phyloP scores from a whole-genome alignment of 92 coral and sea anemone species.

The Porites rus region DNA sequence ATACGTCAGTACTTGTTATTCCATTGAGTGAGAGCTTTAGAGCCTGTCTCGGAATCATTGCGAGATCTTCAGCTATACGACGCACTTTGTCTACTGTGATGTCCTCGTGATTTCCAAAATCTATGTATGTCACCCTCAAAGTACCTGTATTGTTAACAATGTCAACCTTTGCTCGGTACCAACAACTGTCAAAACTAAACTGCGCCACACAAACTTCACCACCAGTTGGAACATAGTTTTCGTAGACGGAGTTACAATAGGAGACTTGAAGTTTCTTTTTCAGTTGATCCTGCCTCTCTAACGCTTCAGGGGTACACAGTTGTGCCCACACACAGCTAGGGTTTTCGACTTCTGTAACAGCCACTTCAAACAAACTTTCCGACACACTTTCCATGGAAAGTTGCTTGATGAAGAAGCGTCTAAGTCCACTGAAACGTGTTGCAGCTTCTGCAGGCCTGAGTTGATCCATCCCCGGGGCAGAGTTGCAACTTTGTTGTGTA shows the following conservation, averaged over 20 bases:
- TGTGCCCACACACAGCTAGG: conserved; percentile 90
- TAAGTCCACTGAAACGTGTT: conserved; percentile 19
- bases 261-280: conserved; percentile 43
- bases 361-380: conserved; percentile 48
- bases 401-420: conserved; percentile 62
- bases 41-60: conserved; percentile 79
- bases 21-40: conserved; percentile 75
- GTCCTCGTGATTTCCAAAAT: conserved; percentile 94
- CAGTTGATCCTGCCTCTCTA: conserved; percentile 62
- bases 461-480: background rate
- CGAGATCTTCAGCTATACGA: conserved; percentile 74
- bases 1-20: conserved; percentile 38
- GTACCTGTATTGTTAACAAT: conserved; percentile 76
- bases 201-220: conserved; percentile 92
- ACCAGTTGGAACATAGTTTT: conserved; percentile 77
- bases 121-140: conserved; percentile 83
- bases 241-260: conserved; percentile 66
- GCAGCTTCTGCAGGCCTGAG: background rate
- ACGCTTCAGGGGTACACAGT: conserved; percentile 59
- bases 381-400: conserved; percentile 65
- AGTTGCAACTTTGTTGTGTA: background rate
- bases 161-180: conserved; percentile 91
- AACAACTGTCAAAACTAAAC: conserved; percentile 73
- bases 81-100: conserved; percentile 73
- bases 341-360: conserved; percentile 73